These are phyloP conservation scores for Megathymus violae DNA, from an alignment of 1,140 invertebrate species.

Conservation along the genomic window DNA sequence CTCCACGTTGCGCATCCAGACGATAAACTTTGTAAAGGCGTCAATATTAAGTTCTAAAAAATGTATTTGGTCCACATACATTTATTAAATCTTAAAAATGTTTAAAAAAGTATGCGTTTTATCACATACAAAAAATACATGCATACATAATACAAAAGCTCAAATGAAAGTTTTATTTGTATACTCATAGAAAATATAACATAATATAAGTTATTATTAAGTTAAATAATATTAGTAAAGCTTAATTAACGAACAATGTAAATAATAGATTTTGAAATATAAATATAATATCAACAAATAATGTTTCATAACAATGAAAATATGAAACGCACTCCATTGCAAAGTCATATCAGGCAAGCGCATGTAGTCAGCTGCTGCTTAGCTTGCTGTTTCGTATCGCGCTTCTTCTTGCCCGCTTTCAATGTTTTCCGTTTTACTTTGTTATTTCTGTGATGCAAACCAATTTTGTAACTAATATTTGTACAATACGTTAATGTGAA, in stretches of 20 bases:
- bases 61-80: too few species aligned
- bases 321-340: conserved; percentile 44
- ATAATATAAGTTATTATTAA: too few species aligned
- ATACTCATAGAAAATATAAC: too few species aligned
- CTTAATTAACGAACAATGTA: conserved; percentile 11
- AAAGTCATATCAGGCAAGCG: conserved; percentile 67
- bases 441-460: conserved; percentile 84
- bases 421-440: conserved; percentile 85
- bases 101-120: too few species aligned
- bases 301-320: conserved; percentile 1
- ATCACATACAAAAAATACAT: too few species aligned
- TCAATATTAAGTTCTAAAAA: too few species aligned
- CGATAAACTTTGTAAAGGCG: conserved; percentile 64
- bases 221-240: too few species aligned
- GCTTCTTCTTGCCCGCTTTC: conserved; percentile 85
- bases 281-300: conserved; percentile 2
- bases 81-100: too few species aligned
- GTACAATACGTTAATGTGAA: conserved; percentile 69
- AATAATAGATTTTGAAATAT: neutral
- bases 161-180: too few species aligned
- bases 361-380: conserved; percentile 84
- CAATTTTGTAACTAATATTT: conserved; percentile 76
- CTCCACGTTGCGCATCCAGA: conserved; percentile 75
- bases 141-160: too few species aligned
- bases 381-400: conserved; percentile 84